Evolutionary conservation across 2,113 vertebrate genomes (phyloP).

Genomic region (Bettongia penicillata): DNA sequence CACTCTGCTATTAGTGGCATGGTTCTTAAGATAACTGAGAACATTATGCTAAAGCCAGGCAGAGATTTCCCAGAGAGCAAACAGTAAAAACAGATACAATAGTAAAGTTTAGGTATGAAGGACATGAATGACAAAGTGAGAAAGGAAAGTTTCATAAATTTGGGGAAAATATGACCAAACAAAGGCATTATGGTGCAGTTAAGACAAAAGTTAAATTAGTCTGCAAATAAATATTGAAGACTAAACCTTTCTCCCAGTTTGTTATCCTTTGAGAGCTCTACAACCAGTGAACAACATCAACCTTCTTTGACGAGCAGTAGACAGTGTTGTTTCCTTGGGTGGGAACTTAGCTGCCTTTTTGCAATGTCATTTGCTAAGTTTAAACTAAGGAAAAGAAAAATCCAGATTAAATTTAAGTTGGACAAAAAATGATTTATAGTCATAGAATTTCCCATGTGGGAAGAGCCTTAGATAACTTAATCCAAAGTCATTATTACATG

Average conservation of each 20-base stretch:
- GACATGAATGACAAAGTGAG: slow-evolving; percentile 27
- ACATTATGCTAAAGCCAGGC: slow-evolving; percentile 43
- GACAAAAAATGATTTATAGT: neutral
- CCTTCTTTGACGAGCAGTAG: neutral
- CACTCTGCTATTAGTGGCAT: slow-evolving; percentile 52
- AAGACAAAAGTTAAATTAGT: accelerated
- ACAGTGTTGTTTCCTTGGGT: accelerated
- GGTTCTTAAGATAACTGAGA: slow-evolving; percentile 46
- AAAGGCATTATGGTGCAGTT: accelerated
- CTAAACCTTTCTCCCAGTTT: accelerated
- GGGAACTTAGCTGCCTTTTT: neutral
- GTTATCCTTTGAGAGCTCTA: neutral
- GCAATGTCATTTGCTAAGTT: neutral
- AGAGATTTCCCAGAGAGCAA: slow-evolving; percentile 60
- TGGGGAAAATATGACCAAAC: neutral
- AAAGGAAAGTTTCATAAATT: slow-evolving; percentile 53
- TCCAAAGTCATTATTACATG: neutral
- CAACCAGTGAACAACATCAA: accelerated
- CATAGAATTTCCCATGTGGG: neutral
- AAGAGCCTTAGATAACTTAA: neutral
- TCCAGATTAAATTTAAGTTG: too few relatives aligned
- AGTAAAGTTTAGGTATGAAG: slow-evolving; percentile 21
- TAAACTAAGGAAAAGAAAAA: neutral
- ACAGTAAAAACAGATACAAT: slow-evolving; percentile 26
- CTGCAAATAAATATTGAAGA: accelerated